Evolutionary conservation across 92 coral and sea anemone genomes (phyloP), one percentile per base, ranked within the genome.

Genomic region (Metridium senile): DNA sequence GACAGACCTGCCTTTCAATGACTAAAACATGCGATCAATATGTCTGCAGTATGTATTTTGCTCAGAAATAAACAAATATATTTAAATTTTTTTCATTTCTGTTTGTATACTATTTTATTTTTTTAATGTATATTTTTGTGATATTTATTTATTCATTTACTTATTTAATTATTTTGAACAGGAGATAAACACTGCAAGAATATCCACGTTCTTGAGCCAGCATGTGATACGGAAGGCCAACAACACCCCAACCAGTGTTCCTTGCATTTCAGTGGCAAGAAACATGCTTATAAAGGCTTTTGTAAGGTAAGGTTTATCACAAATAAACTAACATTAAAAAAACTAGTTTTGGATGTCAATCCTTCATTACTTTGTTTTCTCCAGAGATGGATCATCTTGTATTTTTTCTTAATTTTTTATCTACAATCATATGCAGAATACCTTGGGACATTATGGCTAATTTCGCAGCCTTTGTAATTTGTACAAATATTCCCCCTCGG

Each of bases 191-290:
- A 76, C 58, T 96, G 99, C 68, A 93, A 80, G 25, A 77, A 93
- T 70, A 87, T 81, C 34, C 88, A 85, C 49, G 68, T 77, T 65
- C 20, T 73, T 32, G 96, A 93, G 26, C 93, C 93, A 25, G 90
- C 88, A 26, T 96, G 99, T 65, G 99, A 96, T 85, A 78, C 87
- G 31, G 90, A 87, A 25, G 90, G 94, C 65, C 43, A 73, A 11
- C 99, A 96, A 43, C 93, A 96, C 72, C 97, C 91, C 35, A 96
- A 89, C 84, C 86, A 77, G 58, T 96, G 99, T 69, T 82, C 95
- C 32, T 72, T 93, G 30, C 93, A 87, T 31, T 83, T 75, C 73
- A 79, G 65, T 58, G 84, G 90, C 58, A 89, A 89, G 79, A 84
- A 81, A 27, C 79, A 87, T 59, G 96, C 97, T 26, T 96, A 96